Evolutionary conservation across 2,113 vertebrate genomes (phyloP).

Genomic region (Dryoscopus gambensis): DNA sequence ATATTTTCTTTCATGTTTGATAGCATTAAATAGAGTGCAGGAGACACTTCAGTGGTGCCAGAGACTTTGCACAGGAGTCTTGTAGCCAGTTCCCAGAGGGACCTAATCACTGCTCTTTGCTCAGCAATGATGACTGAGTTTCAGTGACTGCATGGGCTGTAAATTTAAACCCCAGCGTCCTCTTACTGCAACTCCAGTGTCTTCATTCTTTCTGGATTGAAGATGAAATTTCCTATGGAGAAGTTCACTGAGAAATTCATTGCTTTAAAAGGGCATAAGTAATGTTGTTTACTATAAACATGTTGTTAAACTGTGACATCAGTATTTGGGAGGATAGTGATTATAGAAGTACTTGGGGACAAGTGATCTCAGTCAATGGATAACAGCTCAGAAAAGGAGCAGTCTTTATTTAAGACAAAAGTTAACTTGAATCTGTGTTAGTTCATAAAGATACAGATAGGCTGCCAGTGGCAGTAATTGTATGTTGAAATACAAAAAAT

Average conservation of each 20-base stretch:
- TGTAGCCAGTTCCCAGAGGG: not conserved
- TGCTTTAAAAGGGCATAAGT: not conserved
- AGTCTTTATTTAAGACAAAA: not conserved
- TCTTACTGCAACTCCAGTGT: not conserved
- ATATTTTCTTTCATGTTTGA: not conserved
- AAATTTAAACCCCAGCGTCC: not conserved
- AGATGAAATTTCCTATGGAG: not conserved
- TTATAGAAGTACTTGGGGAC: not conserved
- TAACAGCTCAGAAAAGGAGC: not conserved
- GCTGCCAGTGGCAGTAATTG: not conserved
- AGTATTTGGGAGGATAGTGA: not conserved
- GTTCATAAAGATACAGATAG: not conserved
- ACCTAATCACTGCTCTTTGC: not conserved
- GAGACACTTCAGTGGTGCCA: not conserved
- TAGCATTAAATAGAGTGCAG: not conserved
- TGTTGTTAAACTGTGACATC: not conserved
- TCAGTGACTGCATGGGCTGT: not conserved
- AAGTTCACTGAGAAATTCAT: not conserved
- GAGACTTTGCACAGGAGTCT: not conserved
- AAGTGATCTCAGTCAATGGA: not conserved
- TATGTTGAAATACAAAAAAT: not conserved
- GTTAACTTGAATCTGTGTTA: not conserved
- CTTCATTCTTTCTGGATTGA: not conserved
- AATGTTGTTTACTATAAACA: not conserved
- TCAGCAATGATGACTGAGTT: not conserved